These are phyloP conservation scores for Opisthocomus hoazin DNA, from an alignment of 2,113 vertebrate species.

Conservation along the genomic window DNA sequence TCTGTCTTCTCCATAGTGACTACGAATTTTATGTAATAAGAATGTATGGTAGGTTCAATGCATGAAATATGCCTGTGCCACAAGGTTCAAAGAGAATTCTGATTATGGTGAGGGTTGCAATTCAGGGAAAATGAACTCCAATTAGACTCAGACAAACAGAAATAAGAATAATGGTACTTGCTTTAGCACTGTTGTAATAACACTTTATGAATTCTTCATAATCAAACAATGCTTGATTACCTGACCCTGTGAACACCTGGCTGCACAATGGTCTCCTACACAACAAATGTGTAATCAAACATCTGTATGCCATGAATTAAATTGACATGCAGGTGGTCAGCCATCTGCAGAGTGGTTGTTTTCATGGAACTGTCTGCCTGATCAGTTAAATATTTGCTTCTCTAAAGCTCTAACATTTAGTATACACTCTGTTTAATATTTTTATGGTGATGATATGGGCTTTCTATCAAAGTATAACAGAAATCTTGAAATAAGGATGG, in stretches of 20 bases:
- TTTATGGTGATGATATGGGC: background rate
- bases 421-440: background rate
- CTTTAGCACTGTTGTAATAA: background rate
- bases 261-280: background rate
- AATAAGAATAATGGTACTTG: background rate
- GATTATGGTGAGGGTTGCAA: background rate
- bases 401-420: background rate
- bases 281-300: background rate
- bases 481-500: background rate
- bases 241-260: background rate
- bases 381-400: background rate
- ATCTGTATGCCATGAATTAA: background rate
- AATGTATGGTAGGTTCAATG: background rate
- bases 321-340: background rate
- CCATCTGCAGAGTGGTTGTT: background rate
- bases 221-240: background rate
- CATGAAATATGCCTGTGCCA: background rate
- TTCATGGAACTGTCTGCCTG: background rate
- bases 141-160: background rate
- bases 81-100: background rate
- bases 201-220: background rate
- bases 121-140: background rate
- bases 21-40: background rate
- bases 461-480: background rate
- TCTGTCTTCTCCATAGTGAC: background rate